These are phyloP conservation scores for Egretta garzetta DNA, from an alignment of 2,113 vertebrate species.

Conservation along the genomic window DNA sequence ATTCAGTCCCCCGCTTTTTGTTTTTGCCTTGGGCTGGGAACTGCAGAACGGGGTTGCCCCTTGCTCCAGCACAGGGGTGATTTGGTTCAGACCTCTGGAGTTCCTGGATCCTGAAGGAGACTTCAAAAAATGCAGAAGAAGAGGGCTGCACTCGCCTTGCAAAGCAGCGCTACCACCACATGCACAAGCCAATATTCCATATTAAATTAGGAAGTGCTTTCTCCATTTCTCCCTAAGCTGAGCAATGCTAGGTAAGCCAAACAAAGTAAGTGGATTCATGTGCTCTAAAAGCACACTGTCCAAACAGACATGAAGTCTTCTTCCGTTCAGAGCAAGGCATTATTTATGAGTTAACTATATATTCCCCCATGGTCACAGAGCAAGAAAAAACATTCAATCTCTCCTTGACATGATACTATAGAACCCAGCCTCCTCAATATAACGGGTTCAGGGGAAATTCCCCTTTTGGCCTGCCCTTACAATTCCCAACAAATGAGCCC, in stretches of 20 bases:
- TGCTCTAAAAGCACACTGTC: neutral
- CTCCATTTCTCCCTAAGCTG: neutral
- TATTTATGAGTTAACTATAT: neutral
- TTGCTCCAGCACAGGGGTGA: neutral
- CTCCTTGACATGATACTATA: neutral
- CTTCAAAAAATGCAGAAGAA: neutral
- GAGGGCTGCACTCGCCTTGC: neutral
- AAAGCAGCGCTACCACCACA: neutral
- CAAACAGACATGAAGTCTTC: neutral
- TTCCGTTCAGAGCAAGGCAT: neutral
- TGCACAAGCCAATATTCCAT: neutral
- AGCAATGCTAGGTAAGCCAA: neutral
- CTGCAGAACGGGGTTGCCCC: neutral
- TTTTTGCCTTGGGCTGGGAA: neutral
- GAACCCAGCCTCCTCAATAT: neutral
- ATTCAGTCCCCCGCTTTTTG: neutral
- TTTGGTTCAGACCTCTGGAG: neutral
- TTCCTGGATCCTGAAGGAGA: neutral
- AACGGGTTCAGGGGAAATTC: neutral
- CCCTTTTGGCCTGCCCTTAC: neutral
- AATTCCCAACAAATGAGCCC: neutral
- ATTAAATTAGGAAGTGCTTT: neutral
- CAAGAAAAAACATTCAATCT: slow-evolving; percentile 2
- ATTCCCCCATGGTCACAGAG: neutral
- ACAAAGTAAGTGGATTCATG: neutral